Base-by-base conservation (phyloP, 2,888 invertebrate species). In the Volucella zonaria region DNA sequence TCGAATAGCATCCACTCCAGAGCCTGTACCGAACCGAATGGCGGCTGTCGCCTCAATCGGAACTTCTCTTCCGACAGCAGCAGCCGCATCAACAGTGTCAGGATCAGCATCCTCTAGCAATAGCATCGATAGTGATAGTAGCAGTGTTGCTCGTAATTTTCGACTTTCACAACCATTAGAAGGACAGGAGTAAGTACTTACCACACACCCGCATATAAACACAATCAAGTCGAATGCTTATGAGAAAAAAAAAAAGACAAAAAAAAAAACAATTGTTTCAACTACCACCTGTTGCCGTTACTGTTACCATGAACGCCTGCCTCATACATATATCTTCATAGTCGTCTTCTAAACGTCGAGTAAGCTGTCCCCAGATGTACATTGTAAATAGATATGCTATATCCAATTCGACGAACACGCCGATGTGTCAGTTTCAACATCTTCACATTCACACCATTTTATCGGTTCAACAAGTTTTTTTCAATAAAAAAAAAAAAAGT, bases 141-240 rank as follows among this genome's bases (percentile, higher is more conserved):
- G 81, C 67, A 90, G 90, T 82, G 90, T 88, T 61, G 87, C 89
- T 86, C 89, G 90, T 87, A 88, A 89, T 78, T 89, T 91, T 87
- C 89, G 89, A 62, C 79, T 90, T 87, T 87, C 90, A 70, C 89
- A 89, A 78, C 87, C 88, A 74, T 56, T 88, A 66, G 88, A 87
- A 64, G 70, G 83, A 58, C 88, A 87, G 86, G 87, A 89, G 67
- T 89, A 89, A 88, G 86, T 85, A 87, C 86, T 86, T 86, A 86
- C 49, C 45, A 11, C 54, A 47, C 42, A 15, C 51, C 31, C 49
- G 4, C 4, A 23, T 0, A 62, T 40, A 70, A 49, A 54, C 42
- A 54, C 15, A 82, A 42, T 42, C 67, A 82, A 71, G 77, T 73
- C 54, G 40, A 71, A 71, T 9, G 66, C 70, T 68, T 58, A 59